Base-by-base conservation (phyloP, 2,888 invertebrate genomes). In the Holacanthella duospinosa region DNA sequence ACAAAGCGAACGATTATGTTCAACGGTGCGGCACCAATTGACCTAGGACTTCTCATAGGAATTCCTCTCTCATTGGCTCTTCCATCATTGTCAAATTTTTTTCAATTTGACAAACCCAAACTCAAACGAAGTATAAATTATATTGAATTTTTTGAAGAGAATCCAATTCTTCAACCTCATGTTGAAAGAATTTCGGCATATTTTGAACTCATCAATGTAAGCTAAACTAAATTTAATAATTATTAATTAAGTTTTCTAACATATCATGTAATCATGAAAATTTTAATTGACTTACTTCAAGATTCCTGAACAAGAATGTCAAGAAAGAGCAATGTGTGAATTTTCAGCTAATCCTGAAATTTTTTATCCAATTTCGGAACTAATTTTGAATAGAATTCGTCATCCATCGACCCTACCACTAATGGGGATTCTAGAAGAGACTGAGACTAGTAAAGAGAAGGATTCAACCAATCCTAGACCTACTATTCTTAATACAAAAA, bases 241-340 rank as follows among this genome's bases (percentile, higher is more conserved):
- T 54, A 16, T 19, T 29, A 48, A n/a, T n/a, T n/a, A n/a, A 57
- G 27, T 56, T 56, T 56, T 12, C 21, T 56, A 16, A 36, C 16
- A 9, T 6, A 16, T 36, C 16, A 16, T 36, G 43, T 28, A 4
- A 36, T 59, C 9, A 3, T 56, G 26, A 6, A 43, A 24, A 28
- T 61, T 61, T 36, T 12, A 36, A 59, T 29, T 58, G 44, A 43
- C 25, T 1, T 62, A n/a, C n/a, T n/a, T n/a, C n/a, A n/a, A 74
- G 74, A 67, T 74, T 56, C 70, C 73, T 1, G 71, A 72, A 12
- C 61, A 66, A 25, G 44, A 66, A 1, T 74, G 74, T 44, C 74
- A 74, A 60, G 64, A 74, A 24, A 63, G 74, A 19, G 69, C 74
- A 0, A 53, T 73, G 1, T 74, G 74, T 61, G 74, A 74, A 66